Evolutionary conservation across 2,888 invertebrate genomes (phyloP).

Genomic region (Tachystola acroxantha): DNA sequence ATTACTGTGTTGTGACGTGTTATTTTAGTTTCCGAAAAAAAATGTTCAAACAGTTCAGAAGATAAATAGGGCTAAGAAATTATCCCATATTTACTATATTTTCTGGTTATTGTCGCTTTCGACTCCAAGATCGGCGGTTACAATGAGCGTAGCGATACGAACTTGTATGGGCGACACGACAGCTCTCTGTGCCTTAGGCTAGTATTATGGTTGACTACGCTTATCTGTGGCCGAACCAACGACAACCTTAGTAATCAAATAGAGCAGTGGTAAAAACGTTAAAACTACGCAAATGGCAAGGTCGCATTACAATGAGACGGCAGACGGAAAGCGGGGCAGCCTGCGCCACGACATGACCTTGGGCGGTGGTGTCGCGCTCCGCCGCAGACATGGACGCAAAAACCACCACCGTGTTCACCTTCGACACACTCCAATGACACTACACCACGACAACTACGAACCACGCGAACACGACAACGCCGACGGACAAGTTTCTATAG

Average conservation of each 20-base stretch:
- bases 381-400: slow-evolving; percentile 45
- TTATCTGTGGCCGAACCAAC: slow-evolving; percentile 5
- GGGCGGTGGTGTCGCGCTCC: slow-evolving; percentile 53
- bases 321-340: slow-evolving; percentile 46
- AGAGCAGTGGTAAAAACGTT: slow-evolving; percentile 21
- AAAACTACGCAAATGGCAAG: slow-evolving; percentile 50
- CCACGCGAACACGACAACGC: slow-evolving; percentile 14
- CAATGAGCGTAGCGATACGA: no score
- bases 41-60: no score
- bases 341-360: slow-evolving; percentile 46
- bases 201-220: slow-evolving; percentile 3
- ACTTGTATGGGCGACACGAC: no score
- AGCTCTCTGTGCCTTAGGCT: no score
- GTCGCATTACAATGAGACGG: slow-evolving; percentile 40
- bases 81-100: no score
- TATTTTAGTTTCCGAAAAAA: no score
- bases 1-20: no score
- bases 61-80: no score
- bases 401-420: slow-evolving; percentile 44
- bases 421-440: slow-evolving; percentile 40
- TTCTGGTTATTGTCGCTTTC: no score
- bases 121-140: no score
- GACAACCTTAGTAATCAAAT: slow-evolving; percentile 11
- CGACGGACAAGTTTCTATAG: slow-evolving; percentile 2
- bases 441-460: slow-evolving; percentile 15